Evolutionary conservation across 2,888 invertebrate genomes (phyloP).

Genomic region (Gari tellinella): DNA sequence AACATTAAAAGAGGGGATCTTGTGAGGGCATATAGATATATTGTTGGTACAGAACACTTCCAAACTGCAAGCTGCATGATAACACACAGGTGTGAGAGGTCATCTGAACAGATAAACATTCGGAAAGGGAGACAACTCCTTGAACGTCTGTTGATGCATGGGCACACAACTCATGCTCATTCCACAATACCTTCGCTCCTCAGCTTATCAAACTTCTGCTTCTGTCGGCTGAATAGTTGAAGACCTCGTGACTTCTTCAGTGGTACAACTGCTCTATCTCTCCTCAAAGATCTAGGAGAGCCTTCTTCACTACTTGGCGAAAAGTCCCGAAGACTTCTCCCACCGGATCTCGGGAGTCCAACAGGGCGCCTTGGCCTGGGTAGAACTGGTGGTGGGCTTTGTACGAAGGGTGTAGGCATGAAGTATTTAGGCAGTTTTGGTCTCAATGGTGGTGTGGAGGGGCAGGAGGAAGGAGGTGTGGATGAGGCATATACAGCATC

Average conservation of each 20-base stretch:
- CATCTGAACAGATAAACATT: too few relatives aligned
- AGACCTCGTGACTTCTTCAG: slow-evolving; percentile 71
- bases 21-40: too few relatives aligned
- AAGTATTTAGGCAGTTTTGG: slow-evolving; percentile 57
- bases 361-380: slow-evolving; percentile 3
- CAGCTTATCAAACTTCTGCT: slow-evolving; percentile 69
- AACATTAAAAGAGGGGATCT: too few relatives aligned
- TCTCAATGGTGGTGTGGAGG: slow-evolving; percentile 53
- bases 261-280: slow-evolving; percentile 4
- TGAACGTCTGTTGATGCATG: too few relatives aligned
- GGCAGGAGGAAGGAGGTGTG: slow-evolving; percentile 50
- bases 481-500: slow-evolving; percentile 26
- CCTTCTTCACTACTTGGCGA: slow-evolving; percentile 49
- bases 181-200: slow-evolving; percentile 62
- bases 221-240: slow-evolving; percentile 74
- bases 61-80: too few relatives aligned
- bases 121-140: too few relatives aligned
- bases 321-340: slow-evolving; percentile 18
- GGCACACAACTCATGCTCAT: too few relatives aligned
- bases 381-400: slow-evolving; percentile 24
- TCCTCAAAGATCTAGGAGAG: slow-evolving; percentile 8
- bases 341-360: neutral
- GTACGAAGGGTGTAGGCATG: slow-evolving; percentile 52
- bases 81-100: too few relatives aligned
- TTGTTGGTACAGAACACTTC: too few relatives aligned